Evolutionary conservation across 2,888 invertebrate species (phyloP).

Genomic region (Meloe dianella): DNA sequence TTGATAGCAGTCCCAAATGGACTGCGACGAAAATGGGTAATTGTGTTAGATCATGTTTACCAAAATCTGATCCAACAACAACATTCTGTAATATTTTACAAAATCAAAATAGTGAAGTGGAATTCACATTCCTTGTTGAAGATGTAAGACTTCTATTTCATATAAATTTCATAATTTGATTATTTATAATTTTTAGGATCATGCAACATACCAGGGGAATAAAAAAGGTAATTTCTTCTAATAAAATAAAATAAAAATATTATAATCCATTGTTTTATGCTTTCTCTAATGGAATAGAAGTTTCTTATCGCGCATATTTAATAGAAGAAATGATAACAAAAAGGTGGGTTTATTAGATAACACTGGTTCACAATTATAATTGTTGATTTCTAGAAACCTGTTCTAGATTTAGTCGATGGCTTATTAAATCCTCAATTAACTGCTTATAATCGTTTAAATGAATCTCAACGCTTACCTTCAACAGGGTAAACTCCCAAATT

Average conservation of each 20-base stretch:
- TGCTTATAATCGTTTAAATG: slow-evolving; percentile 56
- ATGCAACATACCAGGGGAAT: slow-evolving; percentile 28
- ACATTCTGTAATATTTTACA: slow-evolving; percentile 41
- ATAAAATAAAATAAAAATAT: slow-evolving; percentile 15
- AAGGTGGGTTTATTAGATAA: slow-evolving; percentile 45
- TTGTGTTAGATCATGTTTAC: slow-evolving; percentile 62
- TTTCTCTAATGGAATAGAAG: slow-evolving; percentile 46
- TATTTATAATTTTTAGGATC: slow-evolving; percentile 33
- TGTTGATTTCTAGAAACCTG: slow-evolving; percentile 50
- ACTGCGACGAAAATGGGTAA: slow-evolving; percentile 60
- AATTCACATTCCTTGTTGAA: slow-evolving; percentile 49
- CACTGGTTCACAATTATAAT: not conserved
- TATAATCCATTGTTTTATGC: slow-evolving; percentile 43
- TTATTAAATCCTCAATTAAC: slow-evolving; percentile 53
- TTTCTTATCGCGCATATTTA: slow-evolving; percentile 53
- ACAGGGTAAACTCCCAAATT: slow-evolving; percentile 47
- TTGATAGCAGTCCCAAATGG: slow-evolving; percentile 52
- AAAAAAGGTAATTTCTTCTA: slow-evolving; percentile 37
- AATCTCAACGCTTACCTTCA: slow-evolving; percentile 54
- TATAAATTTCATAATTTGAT: not conserved
- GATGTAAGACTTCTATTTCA: slow-evolving; percentile 40
- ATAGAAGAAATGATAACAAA: slow-evolving; percentile 50
- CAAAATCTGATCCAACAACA: slow-evolving; percentile 47
- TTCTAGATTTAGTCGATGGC: slow-evolving; percentile 56
- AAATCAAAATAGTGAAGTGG: slow-evolving; percentile 39